Evolutionary conservation across 2,888 invertebrate genomes (phyloP).

Genomic region (Eristalis intricaria): DNA sequence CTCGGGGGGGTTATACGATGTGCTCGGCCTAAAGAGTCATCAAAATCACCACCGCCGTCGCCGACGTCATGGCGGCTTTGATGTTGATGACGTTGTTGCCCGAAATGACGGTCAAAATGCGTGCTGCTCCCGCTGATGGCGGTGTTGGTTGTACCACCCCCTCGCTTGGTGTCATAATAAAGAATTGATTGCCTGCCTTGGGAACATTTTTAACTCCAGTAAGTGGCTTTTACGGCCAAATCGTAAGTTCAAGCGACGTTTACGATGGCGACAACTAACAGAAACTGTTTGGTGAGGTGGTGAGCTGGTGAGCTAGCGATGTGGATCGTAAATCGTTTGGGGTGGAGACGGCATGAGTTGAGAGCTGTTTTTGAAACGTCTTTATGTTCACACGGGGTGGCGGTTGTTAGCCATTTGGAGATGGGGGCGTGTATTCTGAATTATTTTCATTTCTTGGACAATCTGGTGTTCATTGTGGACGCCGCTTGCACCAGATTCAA

Average conservation of each 20-base stretch:
- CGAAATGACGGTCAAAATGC: neutral
- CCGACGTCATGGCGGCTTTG: too few species aligned
- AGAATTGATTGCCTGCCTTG: neutral
- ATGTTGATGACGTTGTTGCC: neutral
- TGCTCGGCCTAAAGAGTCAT: neutral
- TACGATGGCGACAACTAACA: neutral
- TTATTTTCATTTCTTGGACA: too few species aligned
- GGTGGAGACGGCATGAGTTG: neutral
- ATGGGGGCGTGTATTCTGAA: too few species aligned
- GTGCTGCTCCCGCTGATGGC: neutral
- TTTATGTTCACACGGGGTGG: neutral
- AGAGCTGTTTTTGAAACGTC: neutral
- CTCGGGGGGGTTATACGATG: neutral
- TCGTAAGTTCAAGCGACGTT: neutral
- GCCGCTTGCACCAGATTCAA: too few species aligned
- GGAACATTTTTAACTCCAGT: neutral
- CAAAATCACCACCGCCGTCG: neutral
- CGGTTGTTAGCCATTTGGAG: too few species aligned
- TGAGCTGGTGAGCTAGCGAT: too few species aligned
- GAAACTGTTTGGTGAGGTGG: neutral
- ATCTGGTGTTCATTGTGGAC: too few species aligned
- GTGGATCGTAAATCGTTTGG: neutral
- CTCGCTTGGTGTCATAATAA: neutral
- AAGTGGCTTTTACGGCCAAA: neutral
- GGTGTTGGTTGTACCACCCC: neutral